phyloP scores from a whole-genome alignment of 2,888 invertebrate genomes.

The Erynnis tages region DNA sequence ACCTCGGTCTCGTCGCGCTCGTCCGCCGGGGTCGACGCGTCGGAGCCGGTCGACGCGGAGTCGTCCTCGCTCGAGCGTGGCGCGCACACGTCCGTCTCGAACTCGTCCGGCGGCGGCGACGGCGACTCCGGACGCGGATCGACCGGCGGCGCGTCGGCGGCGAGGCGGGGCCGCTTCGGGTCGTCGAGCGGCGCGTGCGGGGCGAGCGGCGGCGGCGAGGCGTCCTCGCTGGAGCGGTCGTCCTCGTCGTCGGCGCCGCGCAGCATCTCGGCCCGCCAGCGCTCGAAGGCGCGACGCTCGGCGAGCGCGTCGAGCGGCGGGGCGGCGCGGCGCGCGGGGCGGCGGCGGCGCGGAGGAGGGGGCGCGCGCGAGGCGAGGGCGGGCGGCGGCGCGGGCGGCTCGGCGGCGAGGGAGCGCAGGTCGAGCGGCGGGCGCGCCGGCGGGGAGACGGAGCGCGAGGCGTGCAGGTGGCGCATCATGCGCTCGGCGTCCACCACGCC shows the following conservation, averaged over 20 bases:
- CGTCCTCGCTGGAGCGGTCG: conserved; percentile 53
- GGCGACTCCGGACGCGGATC: conserved; percentile 19
- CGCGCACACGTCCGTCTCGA: conserved; percentile 25
- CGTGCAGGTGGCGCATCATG: conserved; percentile 40
- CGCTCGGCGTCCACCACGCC: conserved; percentile 48
- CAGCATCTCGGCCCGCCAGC: conserved; percentile 60
- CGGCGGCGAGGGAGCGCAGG: conserved; percentile 23
- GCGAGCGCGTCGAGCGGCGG: conserved; percentile 48
- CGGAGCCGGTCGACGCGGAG: conserved; percentile 45
- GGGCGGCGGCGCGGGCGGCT: conserved; percentile 31
- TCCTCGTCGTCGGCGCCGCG: conserved; percentile 46
- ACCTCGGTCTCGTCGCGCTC: conserved; percentile 34
- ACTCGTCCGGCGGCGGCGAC: conserved; percentile 19
- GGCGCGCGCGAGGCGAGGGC: conserved; percentile 31
- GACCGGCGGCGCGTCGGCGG: conserved; percentile 17
- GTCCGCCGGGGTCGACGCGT: conserved; percentile 42
- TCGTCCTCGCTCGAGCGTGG: conserved; percentile 41
- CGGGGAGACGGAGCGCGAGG: conserved; percentile 27
- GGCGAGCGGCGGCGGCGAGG: conserved; percentile 25
- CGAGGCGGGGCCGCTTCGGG: conserved; percentile 8
- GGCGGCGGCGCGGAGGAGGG: conserved; percentile 34
- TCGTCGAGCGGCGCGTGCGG: conserved; percentile 16
- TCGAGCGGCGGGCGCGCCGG: conserved; percentile 31
- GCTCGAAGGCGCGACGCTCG: conserved; percentile 63
- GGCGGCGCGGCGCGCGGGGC: conserved; percentile 42